Percentiles rank a stretch among this genome's conserved stretches.
Conservation (phyloP, 2,888 invertebrate species). For the Andricus quercusramuli region DNA sequence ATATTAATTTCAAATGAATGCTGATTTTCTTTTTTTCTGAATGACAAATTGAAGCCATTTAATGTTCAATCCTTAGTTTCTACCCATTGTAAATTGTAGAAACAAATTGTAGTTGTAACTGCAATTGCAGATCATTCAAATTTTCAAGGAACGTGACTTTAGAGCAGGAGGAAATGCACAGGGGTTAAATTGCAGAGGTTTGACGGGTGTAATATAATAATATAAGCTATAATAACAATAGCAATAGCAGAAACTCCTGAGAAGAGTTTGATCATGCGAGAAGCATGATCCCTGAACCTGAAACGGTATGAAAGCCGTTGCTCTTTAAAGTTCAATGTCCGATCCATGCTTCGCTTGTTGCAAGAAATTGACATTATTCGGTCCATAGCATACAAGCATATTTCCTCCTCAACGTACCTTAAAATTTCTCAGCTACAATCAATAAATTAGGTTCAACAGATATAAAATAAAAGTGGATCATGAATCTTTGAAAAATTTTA, state of each 20-base stretch:
- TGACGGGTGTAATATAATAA: not conserved
- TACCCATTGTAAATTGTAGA: too few relatives aligned
- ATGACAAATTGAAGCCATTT: too few relatives aligned
- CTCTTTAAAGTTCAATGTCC: slow-evolving; percentile 59
- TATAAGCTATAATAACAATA: slow-evolving; percentile 1
- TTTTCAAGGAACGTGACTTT: not conserved
- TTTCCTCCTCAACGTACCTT: slow-evolving; percentile 1
- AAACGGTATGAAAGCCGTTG: slow-evolving; percentile 50
- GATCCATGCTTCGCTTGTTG: slow-evolving; percentile 59
- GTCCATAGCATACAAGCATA: slow-evolving; percentile 32
- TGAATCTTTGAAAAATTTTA: too few relatives aligned
- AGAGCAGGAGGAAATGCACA: not conserved
- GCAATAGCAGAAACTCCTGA: not conserved
- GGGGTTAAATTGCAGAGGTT: not conserved
- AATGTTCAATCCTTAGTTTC: too few relatives aligned
- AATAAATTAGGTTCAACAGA: not conserved
- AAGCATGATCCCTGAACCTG: slow-evolving; percentile 56
- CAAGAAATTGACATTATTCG: slow-evolving; percentile 53
- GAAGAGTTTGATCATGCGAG: slow-evolving; percentile 44
- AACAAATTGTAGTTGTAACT: too few relatives aligned
- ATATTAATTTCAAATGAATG: too few relatives aligned
- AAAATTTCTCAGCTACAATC: not conserved
- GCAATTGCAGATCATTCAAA: not conserved
- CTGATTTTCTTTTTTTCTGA: too few relatives aligned
- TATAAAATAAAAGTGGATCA: too few relatives aligned